These are phyloP conservation scores for Metopia argyrocephala DNA, from an alignment of 2,888 invertebrate genomes.

Conservation along the genomic window DNA sequence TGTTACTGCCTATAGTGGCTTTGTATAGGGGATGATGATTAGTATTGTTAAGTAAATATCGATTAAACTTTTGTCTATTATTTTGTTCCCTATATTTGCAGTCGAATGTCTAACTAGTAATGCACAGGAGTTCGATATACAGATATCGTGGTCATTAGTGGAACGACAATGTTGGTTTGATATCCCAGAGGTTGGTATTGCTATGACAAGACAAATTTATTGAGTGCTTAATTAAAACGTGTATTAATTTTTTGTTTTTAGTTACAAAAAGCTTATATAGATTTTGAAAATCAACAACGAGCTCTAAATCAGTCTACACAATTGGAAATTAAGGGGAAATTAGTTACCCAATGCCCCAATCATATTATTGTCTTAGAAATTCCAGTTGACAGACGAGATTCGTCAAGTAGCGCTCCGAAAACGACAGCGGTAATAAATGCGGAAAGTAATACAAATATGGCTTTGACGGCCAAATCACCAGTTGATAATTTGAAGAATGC, in stretches of 20 bases:
- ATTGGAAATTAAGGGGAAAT: conserved; percentile 58
- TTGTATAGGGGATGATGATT: conserved; percentile 43
- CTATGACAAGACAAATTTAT: not conserved
- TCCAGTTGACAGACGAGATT: conserved; percentile 10
- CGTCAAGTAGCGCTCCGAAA: conserved; percentile 3
- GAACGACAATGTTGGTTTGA: conserved; percentile 82
- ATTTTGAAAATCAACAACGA: conserved; percentile 65
- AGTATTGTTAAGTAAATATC: conserved; percentile 58
- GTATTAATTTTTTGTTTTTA: conserved; percentile 2
- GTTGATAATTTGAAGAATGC: conserved; percentile 61
- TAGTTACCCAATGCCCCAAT: conserved; percentile 58
- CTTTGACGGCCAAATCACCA: conserved; percentile 62
- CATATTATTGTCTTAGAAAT: conserved; percentile 64
- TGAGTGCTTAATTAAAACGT: not conserved
- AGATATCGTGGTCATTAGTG: conserved; percentile 80
- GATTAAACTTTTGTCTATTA: conserved; percentile 79
- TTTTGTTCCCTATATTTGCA: conserved; percentile 67
- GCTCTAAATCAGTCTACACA: conserved; percentile 62
- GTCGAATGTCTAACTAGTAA: conserved; percentile 79
- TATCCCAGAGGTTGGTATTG: conserved; percentile 59
- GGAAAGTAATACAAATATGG: conserved; percentile 16
- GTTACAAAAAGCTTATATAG: conserved; percentile 57
- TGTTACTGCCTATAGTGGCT: not conserved
- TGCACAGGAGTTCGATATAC: conserved; percentile 37
- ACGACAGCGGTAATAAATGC: not conserved